Percentiles rank a stretch among this genome's conserved stretches.
Evolutionary conservation across 1,140 invertebrate species (phyloP).

Genomic region (Muscidifurax raptorellus): DNA sequence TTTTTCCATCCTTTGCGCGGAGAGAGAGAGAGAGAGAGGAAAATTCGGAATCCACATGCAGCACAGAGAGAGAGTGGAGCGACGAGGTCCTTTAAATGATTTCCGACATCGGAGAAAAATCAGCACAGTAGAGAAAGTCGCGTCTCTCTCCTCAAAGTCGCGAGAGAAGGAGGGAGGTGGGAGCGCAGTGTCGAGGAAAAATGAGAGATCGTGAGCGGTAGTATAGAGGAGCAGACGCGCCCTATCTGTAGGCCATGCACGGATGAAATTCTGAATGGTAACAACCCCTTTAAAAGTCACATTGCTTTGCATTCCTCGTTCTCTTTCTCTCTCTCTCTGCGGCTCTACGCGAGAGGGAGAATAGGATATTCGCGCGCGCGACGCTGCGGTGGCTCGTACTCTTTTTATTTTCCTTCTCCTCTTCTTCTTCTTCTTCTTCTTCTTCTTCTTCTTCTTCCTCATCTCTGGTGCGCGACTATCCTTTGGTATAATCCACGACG

Average conservation of each 20-base stretch:
- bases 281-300: conserved; percentile 59
- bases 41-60: not conserved
- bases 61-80: no score
- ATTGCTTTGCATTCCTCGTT: conserved; percentile 57
- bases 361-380: conserved; percentile 48
- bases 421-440: not conserved
- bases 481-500: not conserved
- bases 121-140: not conserved
- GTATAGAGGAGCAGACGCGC: not conserved
- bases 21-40: not conserved
- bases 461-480: not conserved
- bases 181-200: not conserved
- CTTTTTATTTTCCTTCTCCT: not conserved
- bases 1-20: no score
- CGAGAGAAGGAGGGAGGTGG: no score
- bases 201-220: not conserved
- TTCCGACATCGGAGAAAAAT: not conserved
- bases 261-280: conserved; percentile 57
- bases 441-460: not conserved
- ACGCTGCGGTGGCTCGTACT: conserved; percentile 29
- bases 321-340: not conserved
- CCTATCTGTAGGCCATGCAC: conserved; percentile 34
- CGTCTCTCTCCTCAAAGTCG: no score
- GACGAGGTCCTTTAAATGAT: not conserved
- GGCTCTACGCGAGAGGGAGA: conserved; percentile 6